Base-by-base conservation (phyloP, 2,797 vertebrate genomes). In the Notolabrus celidotus region DNA sequence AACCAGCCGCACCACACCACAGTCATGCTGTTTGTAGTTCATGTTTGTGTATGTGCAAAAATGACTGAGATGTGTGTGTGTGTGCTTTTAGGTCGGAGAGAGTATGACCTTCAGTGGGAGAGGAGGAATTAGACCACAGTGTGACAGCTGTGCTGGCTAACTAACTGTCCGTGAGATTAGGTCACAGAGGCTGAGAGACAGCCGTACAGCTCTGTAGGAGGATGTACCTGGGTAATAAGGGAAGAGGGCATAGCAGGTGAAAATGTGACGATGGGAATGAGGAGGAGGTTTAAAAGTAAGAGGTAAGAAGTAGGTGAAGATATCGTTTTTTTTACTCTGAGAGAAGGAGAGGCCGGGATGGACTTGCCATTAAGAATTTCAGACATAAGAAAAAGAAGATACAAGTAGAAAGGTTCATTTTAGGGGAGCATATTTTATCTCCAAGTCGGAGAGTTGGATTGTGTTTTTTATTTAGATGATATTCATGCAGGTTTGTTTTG, bases 121-220 rank as follows among this genome's bases (percentile, higher is more conserved):
- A 41, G 7, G 67, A 59, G 53, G 60, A 83, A 71, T 77, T 73
- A 22, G 63, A 66, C 46, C 55, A 45, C 42, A 65, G 46, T 29
- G 8, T 67, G 55, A 76, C 86, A 72, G 79, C 79, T 74, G 69
- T 67, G 78, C 45, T 7, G 59, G 55, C 57, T 41, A 60, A 45
- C 68, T 47, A 54, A 70, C 67, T 36, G 75, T 72, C 72, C 42
- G 45, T 53, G 58, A 77, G 67, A 71, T 66, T 55, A 74, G 27
- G 65, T 70, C 45, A 29, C 45, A 46, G 17, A 39, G 51, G 45
- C 63, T 29, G 41, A 67, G 62, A 64, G 59, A 68, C 36, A 68
- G 77, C 71, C 61, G 42, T n/a, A 45, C 43, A 58, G 16, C 52
- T 67, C 36, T 36, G 50, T 29, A 65, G 46, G 33, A 67, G 57